Evolutionary conservation across 2,113 vertebrate species (phyloP).

Genomic region (Pelusios castaneus): DNA sequence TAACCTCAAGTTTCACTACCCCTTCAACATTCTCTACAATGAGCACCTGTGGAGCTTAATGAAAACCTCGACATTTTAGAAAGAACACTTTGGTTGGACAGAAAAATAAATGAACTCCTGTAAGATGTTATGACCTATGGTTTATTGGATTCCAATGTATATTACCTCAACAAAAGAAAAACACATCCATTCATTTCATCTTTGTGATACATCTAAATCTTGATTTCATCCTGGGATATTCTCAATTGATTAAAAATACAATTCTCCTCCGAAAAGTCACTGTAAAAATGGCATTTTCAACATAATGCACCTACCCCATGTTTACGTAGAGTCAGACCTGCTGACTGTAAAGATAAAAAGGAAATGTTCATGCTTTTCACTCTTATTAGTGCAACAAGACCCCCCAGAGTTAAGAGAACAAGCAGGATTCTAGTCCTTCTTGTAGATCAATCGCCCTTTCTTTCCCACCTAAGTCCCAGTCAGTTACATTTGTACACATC

Average conservation of each 20-base stretch:
- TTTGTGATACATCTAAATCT: not conserved
- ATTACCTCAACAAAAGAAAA: not conserved
- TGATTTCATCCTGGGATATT: not conserved
- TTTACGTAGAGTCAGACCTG: not conserved
- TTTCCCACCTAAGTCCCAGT: not conserved
- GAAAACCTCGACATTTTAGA: not conserved
- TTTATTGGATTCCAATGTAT: fast-evolving
- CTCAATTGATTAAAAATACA: not conserved
- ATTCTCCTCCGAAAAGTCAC: not conserved
- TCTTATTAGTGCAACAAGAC: not conserved
- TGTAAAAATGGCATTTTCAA: not conserved
- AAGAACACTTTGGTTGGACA: not conserved
- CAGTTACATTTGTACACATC: not conserved
- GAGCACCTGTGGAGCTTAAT: not conserved
- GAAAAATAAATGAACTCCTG: not conserved
- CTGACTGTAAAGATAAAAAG: not conserved
- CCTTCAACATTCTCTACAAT: not conserved
- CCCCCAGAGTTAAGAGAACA: not conserved
- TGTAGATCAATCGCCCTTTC: not conserved
- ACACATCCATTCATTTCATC: not conserved
- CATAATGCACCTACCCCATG: not conserved
- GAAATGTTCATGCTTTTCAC: not conserved
- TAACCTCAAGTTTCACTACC: not conserved
- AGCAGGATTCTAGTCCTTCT: not conserved
- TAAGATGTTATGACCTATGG: not conserved